These are phyloP conservation scores for Parnassius smintheus DNA, from an alignment of 2,888 invertebrate species.

Conservation along the genomic window DNA sequence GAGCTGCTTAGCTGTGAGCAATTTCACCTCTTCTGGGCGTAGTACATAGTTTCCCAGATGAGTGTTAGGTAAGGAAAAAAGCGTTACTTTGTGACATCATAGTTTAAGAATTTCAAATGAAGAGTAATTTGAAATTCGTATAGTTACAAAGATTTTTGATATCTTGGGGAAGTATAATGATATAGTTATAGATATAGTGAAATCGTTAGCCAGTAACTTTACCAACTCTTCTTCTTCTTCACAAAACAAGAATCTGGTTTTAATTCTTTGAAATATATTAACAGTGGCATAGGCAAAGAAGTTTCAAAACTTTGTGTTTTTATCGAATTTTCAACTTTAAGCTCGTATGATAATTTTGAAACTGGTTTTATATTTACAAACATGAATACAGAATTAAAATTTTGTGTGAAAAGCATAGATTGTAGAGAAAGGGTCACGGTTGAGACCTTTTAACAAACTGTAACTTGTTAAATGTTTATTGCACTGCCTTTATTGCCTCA, in stretches of 20 bases:
- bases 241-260: background rate
- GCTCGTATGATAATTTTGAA: background rate
- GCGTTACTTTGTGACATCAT: too few species aligned
- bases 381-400: constrained; percentile 35
- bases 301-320: constrained; percentile 15
- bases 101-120: too few species aligned
- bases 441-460: constrained; percentile 31
- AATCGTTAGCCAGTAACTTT: background rate
- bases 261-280: constrained; percentile 26
- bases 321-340: constrained; percentile 29
- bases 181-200: too few species aligned
- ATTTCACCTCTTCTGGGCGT: too few species aligned
- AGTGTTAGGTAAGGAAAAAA: too few species aligned
- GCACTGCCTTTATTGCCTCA: background rate
- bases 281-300: constrained; percentile 36
- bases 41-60: too few species aligned
- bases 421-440: constrained; percentile 42
- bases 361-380: constrained; percentile 24
- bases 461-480: constrained; percentile 4
- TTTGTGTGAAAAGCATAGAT: constrained; percentile 35
- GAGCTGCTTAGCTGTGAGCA: too few species aligned
- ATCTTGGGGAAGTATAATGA: too few species aligned
- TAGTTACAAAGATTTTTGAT: too few species aligned
- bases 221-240: background rate
- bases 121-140: too few species aligned